A percentile compares a stretch with the other conserved stretches of the same genome.
Evolutionary conservation across 1,140 invertebrate species (phyloP).

Genomic region (Condylostylus longicornis): DNA sequence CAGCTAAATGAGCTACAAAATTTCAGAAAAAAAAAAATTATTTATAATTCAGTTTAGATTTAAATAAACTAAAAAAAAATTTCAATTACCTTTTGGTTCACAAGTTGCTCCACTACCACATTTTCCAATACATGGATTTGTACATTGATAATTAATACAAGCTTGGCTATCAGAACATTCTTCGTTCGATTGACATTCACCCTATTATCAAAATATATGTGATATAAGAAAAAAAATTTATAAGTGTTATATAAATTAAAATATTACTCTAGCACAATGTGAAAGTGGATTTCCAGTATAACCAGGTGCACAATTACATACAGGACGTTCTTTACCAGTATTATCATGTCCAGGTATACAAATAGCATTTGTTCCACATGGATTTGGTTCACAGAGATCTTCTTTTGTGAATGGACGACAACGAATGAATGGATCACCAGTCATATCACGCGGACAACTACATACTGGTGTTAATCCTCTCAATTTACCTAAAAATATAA

Average conservation of each 20-base stretch:
- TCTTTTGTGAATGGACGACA: conserved; percentile 67
- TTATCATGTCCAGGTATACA: conserved; percentile 70
- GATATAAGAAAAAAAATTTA: neutral
- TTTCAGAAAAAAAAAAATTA: no score
- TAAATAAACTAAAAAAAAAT: no score
- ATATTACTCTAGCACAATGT: conserved; percentile 43
- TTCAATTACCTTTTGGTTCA: conserved; percentile 23
- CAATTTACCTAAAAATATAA: conserved; percentile 60
- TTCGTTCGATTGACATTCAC: conserved; percentile 56
- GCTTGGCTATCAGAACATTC: conserved; percentile 56
- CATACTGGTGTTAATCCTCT: conserved; percentile 63
- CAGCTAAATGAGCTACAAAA: conserved; percentile 61
- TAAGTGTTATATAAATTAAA: neutral
- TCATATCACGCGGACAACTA: conserved; percentile 72
- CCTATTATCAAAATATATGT: conserved; percentile 28
- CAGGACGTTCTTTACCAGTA: conserved; percentile 58
- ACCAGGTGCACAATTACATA: conserved; percentile 53
- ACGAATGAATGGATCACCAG: conserved; percentile 66
- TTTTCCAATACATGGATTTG: conserved; percentile 61
- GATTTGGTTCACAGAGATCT: conserved; percentile 69
- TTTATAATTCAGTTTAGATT: conserved; percentile 2
- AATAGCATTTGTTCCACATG: conserved; percentile 66
- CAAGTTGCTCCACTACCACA: conserved; percentile 45
- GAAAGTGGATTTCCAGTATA: conserved; percentile 66
- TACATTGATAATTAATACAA: conserved; percentile 57